Conservation (phyloP, 2,888 invertebrate genomes). For the Perizoma flavofasciatum region DNA sequence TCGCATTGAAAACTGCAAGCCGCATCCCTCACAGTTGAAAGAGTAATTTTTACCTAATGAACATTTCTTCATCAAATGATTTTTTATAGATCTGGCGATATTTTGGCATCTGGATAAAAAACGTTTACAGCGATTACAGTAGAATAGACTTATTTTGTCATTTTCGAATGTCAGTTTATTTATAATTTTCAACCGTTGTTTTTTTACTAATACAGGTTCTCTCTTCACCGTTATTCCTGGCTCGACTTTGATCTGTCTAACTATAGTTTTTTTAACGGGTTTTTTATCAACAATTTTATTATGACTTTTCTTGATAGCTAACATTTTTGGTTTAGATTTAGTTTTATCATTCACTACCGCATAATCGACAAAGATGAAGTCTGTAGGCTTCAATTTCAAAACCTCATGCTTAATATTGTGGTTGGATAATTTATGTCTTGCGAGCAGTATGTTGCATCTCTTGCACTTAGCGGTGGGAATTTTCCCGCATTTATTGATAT, state of each 20-base stretch:
- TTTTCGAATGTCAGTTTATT: slow-evolving; percentile 15
- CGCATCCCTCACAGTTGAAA: slow-evolving; percentile 49
- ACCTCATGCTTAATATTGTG: slow-evolving; percentile 22
- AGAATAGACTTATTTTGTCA: slow-evolving; percentile 17
- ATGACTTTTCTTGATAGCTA: neutral
- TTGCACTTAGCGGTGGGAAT: slow-evolving; percentile 35
- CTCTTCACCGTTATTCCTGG: slow-evolving; percentile 1
- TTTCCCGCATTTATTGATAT: slow-evolving; percentile 37
- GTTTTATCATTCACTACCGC: slow-evolving; percentile 8
- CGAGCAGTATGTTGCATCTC: slow-evolving; percentile 38
- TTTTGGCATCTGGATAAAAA: slow-evolving; percentile 14
- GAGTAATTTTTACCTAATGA: neutral
- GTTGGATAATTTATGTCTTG: neutral
- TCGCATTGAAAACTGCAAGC: slow-evolving; percentile 36
- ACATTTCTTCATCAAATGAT: slow-evolving; percentile 29
- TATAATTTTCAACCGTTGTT: slow-evolving; percentile 6
- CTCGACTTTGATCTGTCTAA: slow-evolving; percentile 1
- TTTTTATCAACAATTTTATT: slow-evolving; percentile 4
- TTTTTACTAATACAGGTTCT: neutral
- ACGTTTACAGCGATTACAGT: slow-evolving; percentile 35
- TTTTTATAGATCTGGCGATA: neutral
- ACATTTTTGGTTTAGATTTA: slow-evolving; percentile 1
- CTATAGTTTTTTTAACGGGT: neutral
- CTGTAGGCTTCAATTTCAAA: slow-evolving; percentile 28
- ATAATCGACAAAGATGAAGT: slow-evolving; percentile 29